Evolutionary conservation across 2,888 invertebrate genomes (phyloP).

Genomic region (Pimpla rufipes): DNA sequence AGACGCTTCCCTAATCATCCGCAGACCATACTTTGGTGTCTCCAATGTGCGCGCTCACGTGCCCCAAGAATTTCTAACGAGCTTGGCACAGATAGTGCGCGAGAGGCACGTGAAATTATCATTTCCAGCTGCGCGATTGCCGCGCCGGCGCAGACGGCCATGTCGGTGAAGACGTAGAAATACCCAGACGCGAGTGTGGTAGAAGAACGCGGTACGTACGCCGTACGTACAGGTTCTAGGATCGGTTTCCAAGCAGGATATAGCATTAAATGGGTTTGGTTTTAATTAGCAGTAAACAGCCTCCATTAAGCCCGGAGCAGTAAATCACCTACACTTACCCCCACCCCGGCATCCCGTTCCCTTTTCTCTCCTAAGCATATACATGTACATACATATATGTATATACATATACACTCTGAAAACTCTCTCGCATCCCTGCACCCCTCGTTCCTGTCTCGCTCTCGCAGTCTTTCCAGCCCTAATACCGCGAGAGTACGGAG

Average conservation of each 20-base stretch:
- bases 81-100: conserved; percentile 24
- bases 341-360: conserved; percentile 64
- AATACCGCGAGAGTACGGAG: conserved; percentile 54
- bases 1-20: conserved; percentile 33
- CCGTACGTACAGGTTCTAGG: conserved; percentile 58
- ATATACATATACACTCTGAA: conserved; percentile 60
- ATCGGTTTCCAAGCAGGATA: conserved; percentile 75
- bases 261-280: conserved; percentile 82
- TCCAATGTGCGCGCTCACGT: background rate
- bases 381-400: conserved; percentile 42
- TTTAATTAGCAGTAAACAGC: conserved; percentile 85
- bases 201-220: background rate
- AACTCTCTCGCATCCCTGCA: conserved; percentile 57
- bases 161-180: conserved; percentile 44
- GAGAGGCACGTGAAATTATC: conserved; percentile 57
- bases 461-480: conserved; percentile 70
- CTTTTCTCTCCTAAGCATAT: conserved; percentile 47
- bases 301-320: conserved; percentile 83
- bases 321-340: conserved; percentile 83
- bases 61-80: conserved; percentile 56
- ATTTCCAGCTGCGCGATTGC: conserved; percentile 52
- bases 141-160: background rate
- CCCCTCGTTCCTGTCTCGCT: conserved; percentile 33
- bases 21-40: conserved; percentile 5
- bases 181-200: background rate